phyloP scores from a whole-genome alignment of 2,113 vertebrate species.

The Charina bottae region DNA sequence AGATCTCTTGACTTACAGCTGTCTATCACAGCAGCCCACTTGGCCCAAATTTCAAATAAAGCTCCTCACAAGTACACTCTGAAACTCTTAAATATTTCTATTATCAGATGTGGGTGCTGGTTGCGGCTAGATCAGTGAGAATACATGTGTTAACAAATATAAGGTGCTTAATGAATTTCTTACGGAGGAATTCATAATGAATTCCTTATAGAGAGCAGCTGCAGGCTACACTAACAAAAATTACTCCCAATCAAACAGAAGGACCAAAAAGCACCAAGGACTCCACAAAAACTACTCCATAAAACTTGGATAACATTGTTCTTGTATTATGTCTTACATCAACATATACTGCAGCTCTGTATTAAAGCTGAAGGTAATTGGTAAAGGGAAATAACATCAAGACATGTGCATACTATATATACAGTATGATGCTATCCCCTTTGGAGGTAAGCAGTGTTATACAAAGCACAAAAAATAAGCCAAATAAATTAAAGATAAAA shows the following conservation, averaged over 20 bases:
- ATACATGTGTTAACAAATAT: not conserved
- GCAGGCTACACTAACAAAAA: fast-evolving
- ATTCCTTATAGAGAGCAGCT: not conserved
- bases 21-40: not conserved
- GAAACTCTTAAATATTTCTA: not conserved
- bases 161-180: not conserved
- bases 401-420: not conserved
- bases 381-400: not conserved
- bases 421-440: too few relatives aligned
- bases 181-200: too few relatives aligned
- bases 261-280: too few relatives aligned
- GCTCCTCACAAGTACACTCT: too few relatives aligned
- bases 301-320: not conserved
- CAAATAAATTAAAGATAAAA: too few relatives aligned
- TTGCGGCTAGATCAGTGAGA: not conserved
- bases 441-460: too few relatives aligned
- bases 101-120: not conserved
- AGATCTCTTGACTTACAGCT: not conserved
- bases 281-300: not conserved
- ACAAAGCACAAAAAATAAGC: too few relatives aligned
- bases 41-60: not conserved
- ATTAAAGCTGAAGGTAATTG: not conserved
- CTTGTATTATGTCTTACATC: not conserved
- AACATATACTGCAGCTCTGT: not conserved
- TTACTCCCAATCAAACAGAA: too few relatives aligned